Evolutionary conservation across 2,797 vertebrate genomes (phyloP).

Genomic region (Sebastiscus tertius): DNA sequence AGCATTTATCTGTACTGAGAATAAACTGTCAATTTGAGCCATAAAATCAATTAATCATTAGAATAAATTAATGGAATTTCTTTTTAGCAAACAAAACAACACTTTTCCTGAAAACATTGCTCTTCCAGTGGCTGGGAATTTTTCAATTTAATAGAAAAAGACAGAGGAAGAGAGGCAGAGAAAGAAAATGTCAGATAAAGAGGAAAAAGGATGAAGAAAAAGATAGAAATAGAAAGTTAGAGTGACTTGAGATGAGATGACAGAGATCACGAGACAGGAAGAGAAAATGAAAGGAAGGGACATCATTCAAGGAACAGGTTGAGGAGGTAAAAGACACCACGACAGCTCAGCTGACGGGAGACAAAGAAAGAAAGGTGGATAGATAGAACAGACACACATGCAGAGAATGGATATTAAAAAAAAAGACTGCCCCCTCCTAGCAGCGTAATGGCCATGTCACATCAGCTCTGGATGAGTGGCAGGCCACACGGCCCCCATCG

Average conservation of each 20-base stretch:
- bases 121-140: neutral
- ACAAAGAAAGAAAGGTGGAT: constrained; percentile 13
- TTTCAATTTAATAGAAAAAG: neutral
- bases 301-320: neutral
- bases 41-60: neutral
- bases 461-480: constrained; percentile 78
- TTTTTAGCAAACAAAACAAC: neutral
- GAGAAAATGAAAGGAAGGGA: neutral
- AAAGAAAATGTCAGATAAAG: neutral
- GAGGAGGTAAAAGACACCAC: constrained; percentile 1
- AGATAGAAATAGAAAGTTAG: neutral
- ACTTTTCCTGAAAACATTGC: neutral
- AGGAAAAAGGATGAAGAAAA: neutral
- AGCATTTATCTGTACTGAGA: neutral
- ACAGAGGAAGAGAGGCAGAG: neutral
- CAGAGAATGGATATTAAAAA: constrained; percentile 30
- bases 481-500: constrained; percentile 54
- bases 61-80: neutral
- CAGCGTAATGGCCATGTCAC: constrained; percentile 77
- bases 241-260: neutral
- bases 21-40: neutral
- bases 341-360: neutral
- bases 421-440: constrained; percentile 51
- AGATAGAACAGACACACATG: constrained; percentile 1
- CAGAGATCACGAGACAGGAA: neutral